phyloP scores from a whole-genome alignment of 2,113 vertebrate species.

The Chaetura pelagica region DNA sequence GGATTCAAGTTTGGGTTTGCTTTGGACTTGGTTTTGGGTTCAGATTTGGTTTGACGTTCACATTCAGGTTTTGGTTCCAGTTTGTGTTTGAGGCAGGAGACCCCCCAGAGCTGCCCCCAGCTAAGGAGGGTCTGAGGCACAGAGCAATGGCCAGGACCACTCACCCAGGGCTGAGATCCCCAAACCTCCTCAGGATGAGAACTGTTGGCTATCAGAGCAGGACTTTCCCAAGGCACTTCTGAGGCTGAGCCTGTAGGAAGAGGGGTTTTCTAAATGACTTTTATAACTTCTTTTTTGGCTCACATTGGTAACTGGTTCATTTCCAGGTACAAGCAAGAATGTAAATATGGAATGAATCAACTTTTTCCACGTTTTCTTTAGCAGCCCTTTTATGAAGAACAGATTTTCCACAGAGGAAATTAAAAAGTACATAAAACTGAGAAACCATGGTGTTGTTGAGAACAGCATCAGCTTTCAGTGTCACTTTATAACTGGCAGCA shows the following conservation, averaged over 20 bases:
- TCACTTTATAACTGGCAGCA: constrained; percentile 78
- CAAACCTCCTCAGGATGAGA: constrained; percentile 9
- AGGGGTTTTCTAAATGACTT: constrained; percentile 75
- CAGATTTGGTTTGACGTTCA: neutral
- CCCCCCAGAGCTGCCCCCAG: neutral
- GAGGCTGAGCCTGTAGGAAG: constrained; percentile 63
- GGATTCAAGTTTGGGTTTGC: neutral
- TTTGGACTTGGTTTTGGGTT: neutral
- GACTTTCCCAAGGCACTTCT: constrained; percentile 64
- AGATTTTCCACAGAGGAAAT: constrained; percentile 98
- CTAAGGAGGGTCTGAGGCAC: neutral
- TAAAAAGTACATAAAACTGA: constrained; percentile 93
- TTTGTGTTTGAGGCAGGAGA: neutral
- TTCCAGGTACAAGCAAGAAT: constrained; percentile 86
- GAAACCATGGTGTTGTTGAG: constrained; percentile 85
- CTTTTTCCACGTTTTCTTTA: constrained; percentile 88
- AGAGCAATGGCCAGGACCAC: fast-evolving
- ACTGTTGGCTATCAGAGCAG: constrained; percentile 41
- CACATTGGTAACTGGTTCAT: constrained; percentile 75
- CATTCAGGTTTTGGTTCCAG: neutral
- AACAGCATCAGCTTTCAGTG: constrained; percentile 81
- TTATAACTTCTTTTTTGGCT: constrained; percentile 78
- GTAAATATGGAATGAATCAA: constrained; percentile 91
- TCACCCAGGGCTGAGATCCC: neutral
- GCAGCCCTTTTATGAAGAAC: constrained; percentile 92